Evolutionary conservation across 2,113 vertebrate genomes (phyloP), one percentile per base, ranked within the genome.

Genomic region (Entosphenus tridentatus): DNA sequence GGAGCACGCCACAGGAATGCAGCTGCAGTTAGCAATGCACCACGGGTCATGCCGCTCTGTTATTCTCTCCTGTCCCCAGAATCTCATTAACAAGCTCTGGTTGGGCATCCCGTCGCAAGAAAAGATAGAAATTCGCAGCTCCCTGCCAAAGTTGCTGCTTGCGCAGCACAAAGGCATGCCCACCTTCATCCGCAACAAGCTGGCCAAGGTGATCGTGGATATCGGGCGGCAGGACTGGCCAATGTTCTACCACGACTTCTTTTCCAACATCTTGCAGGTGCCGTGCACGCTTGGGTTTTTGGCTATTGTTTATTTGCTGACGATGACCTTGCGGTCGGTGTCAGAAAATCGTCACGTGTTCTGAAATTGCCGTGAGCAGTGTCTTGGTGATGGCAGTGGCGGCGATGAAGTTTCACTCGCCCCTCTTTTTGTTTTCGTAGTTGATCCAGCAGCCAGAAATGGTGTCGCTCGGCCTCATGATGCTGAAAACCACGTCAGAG

Each of bases 181-280:
- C 72, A 93, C 86, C 80, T 98, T 96, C 76, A 90, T 98, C 75
- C 82, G 89, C 72, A 98, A 98, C 78, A 98, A 98, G 72, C 85
- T 98, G 75, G 96, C 89, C 77, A 98, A 98, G 78, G 93, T 98
- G 76, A 96, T 98, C 0, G 93, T 98, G 73, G 93, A 98, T 72
- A 95, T 98, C 8, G 92, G 93, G 72, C 84, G 92, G 73, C 90
- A 97, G 58, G 93, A 97, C 76, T 98, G 93, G 93, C 93, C 93
- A 0, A 96, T 96, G 90, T 98, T 97, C 81, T 98, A 97, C 80
- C 89, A 95, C 39, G 89, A 98, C 77, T 98, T 98, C 77, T 98
- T 98, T 77, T 92, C 88, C 69, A 98, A 87, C 78, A 97, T 88
- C 67, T 81, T 98, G 75, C 92, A 98, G 88, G 93, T 98, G 74